These are phyloP conservation scores for Myotis findleyi DNA, from an alignment of 2,797 vertebrate genomes.

Conservation along the genomic window DNA sequence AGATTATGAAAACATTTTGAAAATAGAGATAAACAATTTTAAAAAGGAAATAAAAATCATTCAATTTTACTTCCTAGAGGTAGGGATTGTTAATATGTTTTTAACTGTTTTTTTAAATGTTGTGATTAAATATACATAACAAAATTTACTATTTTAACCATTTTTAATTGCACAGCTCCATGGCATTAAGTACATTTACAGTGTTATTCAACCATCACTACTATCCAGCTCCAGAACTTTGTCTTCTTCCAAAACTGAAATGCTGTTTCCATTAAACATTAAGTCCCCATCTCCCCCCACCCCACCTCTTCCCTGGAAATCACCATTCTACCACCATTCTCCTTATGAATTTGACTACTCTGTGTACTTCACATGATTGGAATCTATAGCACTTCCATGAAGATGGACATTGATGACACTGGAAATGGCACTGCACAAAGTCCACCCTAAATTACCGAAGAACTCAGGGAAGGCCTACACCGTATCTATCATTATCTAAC, in stretches of 20 bases:
- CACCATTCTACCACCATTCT: not conserved
- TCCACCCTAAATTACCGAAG: not conserved
- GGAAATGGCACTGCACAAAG: not conserved
- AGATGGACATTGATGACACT: not conserved
- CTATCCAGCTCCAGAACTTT: not conserved
- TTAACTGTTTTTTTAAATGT: not conserved
- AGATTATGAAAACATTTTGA: slow-evolving; percentile 37
- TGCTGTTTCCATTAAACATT: not conserved
- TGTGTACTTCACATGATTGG: not conserved
- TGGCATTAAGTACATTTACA: not conserved
- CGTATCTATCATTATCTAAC: not conserved
- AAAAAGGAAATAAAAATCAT: slow-evolving; percentile 16
- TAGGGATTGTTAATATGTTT: not conserved
- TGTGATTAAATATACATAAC: not conserved
- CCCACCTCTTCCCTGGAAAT: not conserved
- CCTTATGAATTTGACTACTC: not conserved
- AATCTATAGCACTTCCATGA: not conserved
- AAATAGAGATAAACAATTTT: not conserved
- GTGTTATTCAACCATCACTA: not conserved
- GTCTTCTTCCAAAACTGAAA: not conserved
- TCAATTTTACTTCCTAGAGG: not conserved
- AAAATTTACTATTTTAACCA: not conserved
- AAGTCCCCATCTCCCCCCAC: not conserved
- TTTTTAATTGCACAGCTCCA: not conserved
- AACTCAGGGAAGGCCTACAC: not conserved